Base-by-base conservation (phyloP, 2,888 invertebrate species). In the Idaea biselata region DNA sequence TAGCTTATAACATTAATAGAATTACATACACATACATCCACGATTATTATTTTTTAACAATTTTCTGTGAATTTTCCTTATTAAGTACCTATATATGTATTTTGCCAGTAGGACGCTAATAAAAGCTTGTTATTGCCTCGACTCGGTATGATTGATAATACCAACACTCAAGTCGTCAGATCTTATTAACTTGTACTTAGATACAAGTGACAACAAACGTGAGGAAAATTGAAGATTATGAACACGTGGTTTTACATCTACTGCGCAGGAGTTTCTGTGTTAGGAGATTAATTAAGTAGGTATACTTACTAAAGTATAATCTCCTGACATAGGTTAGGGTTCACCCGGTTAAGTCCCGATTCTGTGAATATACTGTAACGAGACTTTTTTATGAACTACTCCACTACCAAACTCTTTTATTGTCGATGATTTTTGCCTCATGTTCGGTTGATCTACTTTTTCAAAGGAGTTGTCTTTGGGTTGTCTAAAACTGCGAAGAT, bases 181-280 rank as follows among this genome's bases (percentile, higher is more conserved):
- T 44, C 14, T 44, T 44, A 44, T 44, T 44, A 44, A 44, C 44
- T 44, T 44, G 14, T 44, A 44, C 44, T 44, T 44, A 44, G 44
- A 44, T 44, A 14, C 44, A 25, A 25, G 25, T 25, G 1, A 25
- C 25, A 44, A 58, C 62, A 68, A 76, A 77, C 77, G 72, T 72
- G 71, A 70, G 63, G 68, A 69, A 44, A 11, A 44, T 8, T 44
- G 1, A 14, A 44, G 44, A 44, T 44, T 44, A 11, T 44, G 11
- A 44, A 44, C 44, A 44, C 44, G 44, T 44, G 44, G 44, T 7
- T 14, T 44, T 25, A 25, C 25, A 25, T 25, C 5, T 14, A 44
- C 44, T 44, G 44, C 44, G 44, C 44, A 44, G 44, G 44, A 44
- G 44, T 11, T 44, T 44, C 3, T 14, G 3, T 44, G 11, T 8